phyloP scores from a whole-genome alignment of 2,797 vertebrate species.

The Anas georgica region DNA sequence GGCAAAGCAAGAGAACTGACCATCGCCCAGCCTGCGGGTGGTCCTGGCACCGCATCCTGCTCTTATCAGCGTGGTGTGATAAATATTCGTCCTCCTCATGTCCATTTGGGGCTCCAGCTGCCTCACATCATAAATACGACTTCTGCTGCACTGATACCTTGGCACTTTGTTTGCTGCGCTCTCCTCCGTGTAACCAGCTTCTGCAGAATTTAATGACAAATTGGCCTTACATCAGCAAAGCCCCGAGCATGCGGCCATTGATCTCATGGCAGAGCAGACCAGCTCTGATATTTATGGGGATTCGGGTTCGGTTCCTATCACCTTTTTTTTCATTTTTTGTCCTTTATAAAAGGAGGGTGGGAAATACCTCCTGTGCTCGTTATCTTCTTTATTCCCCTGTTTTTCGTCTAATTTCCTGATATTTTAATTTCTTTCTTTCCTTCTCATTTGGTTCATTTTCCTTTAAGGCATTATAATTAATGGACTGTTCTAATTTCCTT shows the following conservation, averaged over 20 bases:
- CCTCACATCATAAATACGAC: neutral
- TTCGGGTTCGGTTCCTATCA: neutral
- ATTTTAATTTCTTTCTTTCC: slow-evolving; percentile 67
- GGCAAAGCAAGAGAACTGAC: neutral
- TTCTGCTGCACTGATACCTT: neutral
- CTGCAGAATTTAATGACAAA: neutral
- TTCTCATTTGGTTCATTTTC: slow-evolving; percentile 60
- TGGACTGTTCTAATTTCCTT: slow-evolving; percentile 76
- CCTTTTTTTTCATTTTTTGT: neutral
- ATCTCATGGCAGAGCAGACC: neutral
- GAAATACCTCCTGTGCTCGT: neutral
- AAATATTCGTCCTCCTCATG: neutral
- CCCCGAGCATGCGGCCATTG: neutral
- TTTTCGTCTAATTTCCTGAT: slow-evolving; percentile 55
- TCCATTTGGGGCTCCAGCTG: neutral
- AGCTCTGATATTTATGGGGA: neutral
- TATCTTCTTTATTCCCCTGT: neutral
- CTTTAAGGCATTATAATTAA: slow-evolving; percentile 79
- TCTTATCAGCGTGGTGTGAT: neutral
- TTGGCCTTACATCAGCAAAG: slow-evolving; percentile 13
- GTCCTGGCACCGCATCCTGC: neutral
- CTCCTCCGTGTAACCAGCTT: neutral
- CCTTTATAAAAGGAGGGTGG: neutral
- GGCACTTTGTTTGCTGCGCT: neutral
- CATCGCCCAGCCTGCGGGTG: accelerated